Conservation (phyloP, 2,888 invertebrate genomes). For the Hydrotaea diabolus region DNA sequence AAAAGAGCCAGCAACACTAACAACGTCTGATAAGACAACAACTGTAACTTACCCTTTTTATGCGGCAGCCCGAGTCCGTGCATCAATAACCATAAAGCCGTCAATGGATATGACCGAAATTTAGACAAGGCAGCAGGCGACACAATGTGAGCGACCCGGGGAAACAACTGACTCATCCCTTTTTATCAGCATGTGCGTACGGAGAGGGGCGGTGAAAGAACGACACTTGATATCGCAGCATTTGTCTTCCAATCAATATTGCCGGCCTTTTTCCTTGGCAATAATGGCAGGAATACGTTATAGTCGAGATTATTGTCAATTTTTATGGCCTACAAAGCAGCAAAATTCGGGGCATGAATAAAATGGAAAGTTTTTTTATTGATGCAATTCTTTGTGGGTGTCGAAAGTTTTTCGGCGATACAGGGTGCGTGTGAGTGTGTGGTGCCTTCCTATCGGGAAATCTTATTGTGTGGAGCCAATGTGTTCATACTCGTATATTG, state of each 20-base stretch:
- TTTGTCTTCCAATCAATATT: conserved; percentile 40
- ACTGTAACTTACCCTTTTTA: conserved; percentile 6
- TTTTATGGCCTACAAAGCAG: conserved; percentile 37
- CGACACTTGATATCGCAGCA: conserved; percentile 9
- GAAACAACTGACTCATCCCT: conserved; percentile 31
- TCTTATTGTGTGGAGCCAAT: conserved; percentile 28
- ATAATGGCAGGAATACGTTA: conserved; percentile 8
- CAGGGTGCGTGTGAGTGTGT: too few relatives aligned
- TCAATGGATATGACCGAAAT: not conserved
- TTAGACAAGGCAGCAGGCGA: not conserved
- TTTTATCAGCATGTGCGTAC: not conserved
- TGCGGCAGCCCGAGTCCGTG: not conserved
- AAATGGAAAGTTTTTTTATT: conserved; percentile 35
- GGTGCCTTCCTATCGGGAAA: conserved; percentile 16
- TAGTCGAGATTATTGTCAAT: conserved; percentile 38
- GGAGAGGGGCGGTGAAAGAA: not conserved
- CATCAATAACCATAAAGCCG: not conserved
- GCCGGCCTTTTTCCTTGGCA: not conserved
- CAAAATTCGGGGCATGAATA: conserved; percentile 12
- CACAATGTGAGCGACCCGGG: too few relatives aligned
- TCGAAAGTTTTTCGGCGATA: conserved; percentile 4
- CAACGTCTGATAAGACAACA: not conserved
- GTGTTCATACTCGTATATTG: conserved; percentile 16
- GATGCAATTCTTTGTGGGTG: not conserved
- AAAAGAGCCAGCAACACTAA: not conserved